Base-by-base conservation (phyloP, 2,888 invertebrate genomes). In the Cremastobaeus sp. region DNA sequence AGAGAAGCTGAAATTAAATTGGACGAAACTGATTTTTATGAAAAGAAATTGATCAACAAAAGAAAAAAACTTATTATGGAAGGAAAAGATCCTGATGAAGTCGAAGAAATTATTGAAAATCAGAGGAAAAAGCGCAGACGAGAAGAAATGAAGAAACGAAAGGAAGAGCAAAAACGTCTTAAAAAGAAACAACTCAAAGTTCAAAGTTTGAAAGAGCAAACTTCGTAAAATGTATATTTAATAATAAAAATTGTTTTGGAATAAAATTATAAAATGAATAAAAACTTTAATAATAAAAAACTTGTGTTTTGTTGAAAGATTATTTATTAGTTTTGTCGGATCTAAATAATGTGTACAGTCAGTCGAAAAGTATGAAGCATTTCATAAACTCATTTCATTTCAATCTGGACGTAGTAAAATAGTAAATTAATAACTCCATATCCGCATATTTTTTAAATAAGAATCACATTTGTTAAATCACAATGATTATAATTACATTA, bases 1-100 rank as follows among this genome's bases (percentile, higher is more conserved):
- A 92, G 98, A 68, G 97, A 98, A 86, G 96, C 97, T 2, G 96
- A 97, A 87, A 95, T 99, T 39, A 92, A 93, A 85, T 87, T 98
- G 52, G 97, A 98, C 83, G 95, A 97, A 85, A 93, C 92, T 64
- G 95, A 97, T 88, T 98, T 98, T 85, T 96, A 95, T 85, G 96
- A 97, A 86, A 91, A 94, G 78, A 93, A 92, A 83, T 91, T 92
- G 82, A 95, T 95, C 79, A 96, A 98, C 89, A 92, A 95, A 80
- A 89, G 94, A 80, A 98, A 98, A 88, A 92, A 95, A 64, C 92
- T 97, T 90, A 92, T 97, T 76, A 88, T 96, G 82, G 94, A 96
- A 72, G 97, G 96, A 2, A 91, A 93, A 70, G 93, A 95, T 88
- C 94, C 95, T 0, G 94, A 94, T 54, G 90, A 92, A 83, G 93